These are phyloP conservation scores for Leptopilina clavipes DNA, from an alignment of 1,140 invertebrate species.

Conservation along the genomic window DNA sequence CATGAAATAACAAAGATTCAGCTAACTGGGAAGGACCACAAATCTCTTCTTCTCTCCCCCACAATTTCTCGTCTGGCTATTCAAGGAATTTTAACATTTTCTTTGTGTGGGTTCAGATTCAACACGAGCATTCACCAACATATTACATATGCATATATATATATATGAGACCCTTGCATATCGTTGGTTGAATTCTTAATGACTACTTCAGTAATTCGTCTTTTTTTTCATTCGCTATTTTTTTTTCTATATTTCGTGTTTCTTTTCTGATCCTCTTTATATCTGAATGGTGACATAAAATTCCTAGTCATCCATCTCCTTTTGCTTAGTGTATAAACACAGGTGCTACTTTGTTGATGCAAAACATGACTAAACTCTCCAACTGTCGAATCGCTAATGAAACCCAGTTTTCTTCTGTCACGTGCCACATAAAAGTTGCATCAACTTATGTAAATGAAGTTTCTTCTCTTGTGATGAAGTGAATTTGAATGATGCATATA, in stretches of 20 bases:
- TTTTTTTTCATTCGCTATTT: not conserved
- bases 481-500: conserved; percentile 7
- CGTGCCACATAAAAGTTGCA: conserved; percentile 4
- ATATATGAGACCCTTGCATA: not conserved
- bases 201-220: conserved; percentile 6
- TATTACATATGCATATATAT: not conserved
- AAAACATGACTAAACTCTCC: conserved; percentile 27
- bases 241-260: not conserved
- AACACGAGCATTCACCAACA: not conserved
- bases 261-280: not conserved
- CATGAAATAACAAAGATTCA: conserved; percentile 28
- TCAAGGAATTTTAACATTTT: conserved; percentile 48
- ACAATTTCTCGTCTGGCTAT: conserved; percentile 51
- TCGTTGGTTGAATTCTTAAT: conserved; percentile 14
- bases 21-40: conserved; percentile 5
- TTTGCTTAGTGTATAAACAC: not conserved
- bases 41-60: conserved; percentile 41
- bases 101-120: conserved; percentile 5
- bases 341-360: conserved; percentile 29
- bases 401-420: conserved; percentile 19
- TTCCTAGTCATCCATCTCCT: conserved; percentile 20
- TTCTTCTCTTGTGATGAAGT: not conserved
- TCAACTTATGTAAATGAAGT: conserved; percentile 19
- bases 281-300: conserved; percentile 18
- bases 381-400: conserved; percentile 30